These are phyloP conservation scores for Torymus texanus DNA, from an alignment of 2,888 invertebrate species.

Conservation along the genomic window DNA sequence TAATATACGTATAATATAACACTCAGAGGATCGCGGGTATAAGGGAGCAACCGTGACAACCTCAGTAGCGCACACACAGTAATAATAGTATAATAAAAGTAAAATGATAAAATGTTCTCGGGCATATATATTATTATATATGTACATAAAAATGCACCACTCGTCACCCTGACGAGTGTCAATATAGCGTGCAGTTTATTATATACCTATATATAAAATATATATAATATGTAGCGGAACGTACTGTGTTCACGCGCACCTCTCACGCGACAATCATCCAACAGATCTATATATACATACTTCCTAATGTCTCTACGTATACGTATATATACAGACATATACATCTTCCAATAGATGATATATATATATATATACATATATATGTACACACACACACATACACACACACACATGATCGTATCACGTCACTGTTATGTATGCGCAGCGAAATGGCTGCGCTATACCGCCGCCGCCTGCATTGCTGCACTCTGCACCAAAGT, in stretches of 20 bases:
- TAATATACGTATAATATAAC: too few relatives aligned
- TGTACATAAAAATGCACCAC: too few relatives aligned
- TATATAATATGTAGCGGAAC: neutral
- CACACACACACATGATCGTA: neutral
- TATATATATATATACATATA: too few relatives aligned
- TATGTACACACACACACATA: neutral
- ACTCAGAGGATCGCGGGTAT: too few relatives aligned
- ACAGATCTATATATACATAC: neutral
- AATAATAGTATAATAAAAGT: too few relatives aligned
- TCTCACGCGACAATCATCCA: neutral
- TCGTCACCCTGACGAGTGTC: too few relatives aligned
- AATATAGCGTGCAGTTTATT: too few relatives aligned
- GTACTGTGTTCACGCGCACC: neutral
- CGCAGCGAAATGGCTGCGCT: too few relatives aligned
- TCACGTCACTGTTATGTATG: slow-evolving; percentile 41
- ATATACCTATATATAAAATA: neutral
- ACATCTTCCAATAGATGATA: neutral
- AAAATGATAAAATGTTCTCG: too few relatives aligned
- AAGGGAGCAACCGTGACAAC: too few relatives aligned
- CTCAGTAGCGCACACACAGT: too few relatives aligned
- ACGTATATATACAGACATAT: neutral
- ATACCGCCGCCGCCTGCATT: slow-evolving; percentile 3
- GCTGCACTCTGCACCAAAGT: slow-evolving; percentile 40
- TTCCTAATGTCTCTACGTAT: slow-evolving; percentile 16
- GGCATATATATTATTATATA: too few relatives aligned